Base-by-base conservation (phyloP, 2,888 invertebrate genomes). In the Cephalotes varians region DNA sequence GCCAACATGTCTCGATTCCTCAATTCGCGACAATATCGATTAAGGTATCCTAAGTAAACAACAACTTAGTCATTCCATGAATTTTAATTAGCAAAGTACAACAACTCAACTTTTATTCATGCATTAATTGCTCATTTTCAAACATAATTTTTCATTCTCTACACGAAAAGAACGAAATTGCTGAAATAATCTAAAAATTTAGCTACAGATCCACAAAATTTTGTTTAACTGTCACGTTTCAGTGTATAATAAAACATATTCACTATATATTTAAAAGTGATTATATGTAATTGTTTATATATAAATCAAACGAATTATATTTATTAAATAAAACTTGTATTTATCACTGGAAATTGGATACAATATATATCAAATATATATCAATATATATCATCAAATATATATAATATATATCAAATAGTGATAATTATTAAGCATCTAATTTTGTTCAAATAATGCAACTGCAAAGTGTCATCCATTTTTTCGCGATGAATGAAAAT, bases 1-100 rank as follows among this genome's bases (percentile, higher is more conserved):
- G 80, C 74, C 73, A 83, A 85, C 72, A 76, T 65, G 73, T 81
- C 77, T 65, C 67, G 80, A 80, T 85, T 56, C 31, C 74, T 58
- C 67, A 76, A n/a, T 31, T 74, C 51, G 25, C 65, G 79, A 82
- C 76, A 71, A 62, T 40, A 58, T 49, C 21, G n/a, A 60, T 60
- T 73, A 34, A 34, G 47, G 1, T 58, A 28, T 40, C 6, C 21
- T 74, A 44, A 9, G 31, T n/a, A 15, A 18, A 18, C 44, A 44
- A 34, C 67, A 34, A 7, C 15, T 49, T 65, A 40, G 44, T 56
- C 10, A 44, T 47, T 47, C 21, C 21, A n/a, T 47, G 73, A 73
- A 58, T 44, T 5, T 60, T 54, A 56, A 72, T 73, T 34, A 31
- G 18, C 3, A 34, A 60, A 60, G 18, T 7, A 44, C 9, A 40